Percentiles rank a stretch among this genome's conserved stretches.
Conservation (phyloP, 2,113 vertebrate species). For the Morone chrysops region DNA sequence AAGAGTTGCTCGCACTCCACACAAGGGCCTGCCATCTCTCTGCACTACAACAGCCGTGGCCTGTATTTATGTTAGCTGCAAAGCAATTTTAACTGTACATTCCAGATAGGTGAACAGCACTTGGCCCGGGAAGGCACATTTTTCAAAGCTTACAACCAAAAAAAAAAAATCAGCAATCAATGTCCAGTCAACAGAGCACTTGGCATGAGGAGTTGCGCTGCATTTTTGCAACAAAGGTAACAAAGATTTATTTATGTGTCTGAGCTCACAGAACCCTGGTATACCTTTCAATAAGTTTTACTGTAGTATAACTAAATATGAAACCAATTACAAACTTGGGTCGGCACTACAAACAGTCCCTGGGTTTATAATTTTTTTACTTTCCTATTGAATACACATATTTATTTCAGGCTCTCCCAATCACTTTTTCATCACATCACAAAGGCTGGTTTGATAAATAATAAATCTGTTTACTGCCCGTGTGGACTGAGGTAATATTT, state of each 20-base stretch:
- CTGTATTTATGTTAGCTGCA: conserved; percentile 80
- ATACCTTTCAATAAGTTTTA: conserved; percentile 75
- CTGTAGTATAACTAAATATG: conserved; percentile 76
- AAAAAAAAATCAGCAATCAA: conserved; percentile 67
- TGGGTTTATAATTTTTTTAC: conserved; percentile 35
- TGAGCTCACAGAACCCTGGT: conserved; percentile 73
- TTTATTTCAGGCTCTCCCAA: conserved; percentile 59
- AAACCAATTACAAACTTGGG: conserved; percentile 79
- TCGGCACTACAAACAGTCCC: conserved; percentile 66
- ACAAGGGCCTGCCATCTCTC: conserved; percentile 64
- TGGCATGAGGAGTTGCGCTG: conserved; percentile 71
- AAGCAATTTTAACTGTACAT: conserved; percentile 84
- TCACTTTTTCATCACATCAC: conserved; percentile 64
- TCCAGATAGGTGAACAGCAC: conserved; percentile 82
- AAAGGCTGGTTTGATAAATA: conserved; percentile 71
- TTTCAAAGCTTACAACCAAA: conserved; percentile 78
- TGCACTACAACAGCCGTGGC: conserved; percentile 51
- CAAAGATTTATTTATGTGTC: conserved; percentile 76
- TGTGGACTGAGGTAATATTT: conserved; percentile 71
- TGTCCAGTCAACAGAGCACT: conserved; percentile 74
- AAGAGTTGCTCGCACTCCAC: conserved; percentile 49
- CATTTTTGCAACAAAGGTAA: conserved; percentile 78
- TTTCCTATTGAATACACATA: conserved; percentile 29
- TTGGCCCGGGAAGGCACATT: conserved; percentile 76
- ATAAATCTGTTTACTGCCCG: conserved; percentile 76